phyloP scores from a whole-genome alignment of 2,113 vertebrate genomes.

The Gavialis gangeticus region DNA sequence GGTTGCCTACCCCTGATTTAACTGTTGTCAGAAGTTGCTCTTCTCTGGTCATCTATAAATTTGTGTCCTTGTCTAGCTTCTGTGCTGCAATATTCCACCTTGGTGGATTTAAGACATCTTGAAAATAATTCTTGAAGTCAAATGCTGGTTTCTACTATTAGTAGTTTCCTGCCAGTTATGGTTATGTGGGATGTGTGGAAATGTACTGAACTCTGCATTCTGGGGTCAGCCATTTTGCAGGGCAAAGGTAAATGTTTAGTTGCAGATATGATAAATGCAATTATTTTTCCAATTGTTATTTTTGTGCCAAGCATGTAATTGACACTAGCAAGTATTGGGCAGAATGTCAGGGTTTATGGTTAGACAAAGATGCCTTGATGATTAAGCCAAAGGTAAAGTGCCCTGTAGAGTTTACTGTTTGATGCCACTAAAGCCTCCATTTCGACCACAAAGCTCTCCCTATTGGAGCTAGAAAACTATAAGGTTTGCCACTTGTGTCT shows the following conservation, averaged over 20 bases:
- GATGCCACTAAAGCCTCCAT: neutral
- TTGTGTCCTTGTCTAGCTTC: constrained; percentile 20
- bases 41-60: neutral
- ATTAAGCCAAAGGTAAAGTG: neutral
- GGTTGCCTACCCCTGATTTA: neutral
- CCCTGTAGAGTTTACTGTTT: accelerated
- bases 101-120: neutral
- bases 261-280: constrained; percentile 69
- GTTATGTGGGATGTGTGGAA: constrained; percentile 69
- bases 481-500: neutral
- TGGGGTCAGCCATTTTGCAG: constrained; percentile 65
- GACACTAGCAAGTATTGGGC: constrained; percentile 59
- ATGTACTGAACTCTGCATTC: constrained; percentile 66
- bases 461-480: neutral
- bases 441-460: neutral
- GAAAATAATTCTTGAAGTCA: constrained; percentile 40
- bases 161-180: constrained; percentile 70
- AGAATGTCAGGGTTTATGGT: neutral
- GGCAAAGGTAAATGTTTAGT: neutral
- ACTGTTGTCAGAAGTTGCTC: neutral
- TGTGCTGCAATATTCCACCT: neutral
- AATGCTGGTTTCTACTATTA: constrained; percentile 46
- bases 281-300: constrained; percentile 72
- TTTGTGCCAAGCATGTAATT: constrained; percentile 70
- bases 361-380: neutral